Evolutionary conservation across 2,113 vertebrate species (phyloP).

Genomic region (Eptesicus fuscus): DNA sequence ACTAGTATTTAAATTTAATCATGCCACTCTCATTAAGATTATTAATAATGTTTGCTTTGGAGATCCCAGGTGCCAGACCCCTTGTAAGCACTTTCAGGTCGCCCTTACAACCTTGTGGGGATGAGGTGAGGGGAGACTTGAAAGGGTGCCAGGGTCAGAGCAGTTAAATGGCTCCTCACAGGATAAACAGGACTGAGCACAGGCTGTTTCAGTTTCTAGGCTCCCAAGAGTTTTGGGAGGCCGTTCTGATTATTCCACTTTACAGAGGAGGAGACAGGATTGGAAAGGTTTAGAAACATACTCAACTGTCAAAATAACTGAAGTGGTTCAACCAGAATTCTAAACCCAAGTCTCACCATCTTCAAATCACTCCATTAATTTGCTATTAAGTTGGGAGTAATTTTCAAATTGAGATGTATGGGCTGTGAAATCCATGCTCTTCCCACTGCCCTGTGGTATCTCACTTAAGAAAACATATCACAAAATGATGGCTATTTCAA

Average conservation of each 20-base stretch:
- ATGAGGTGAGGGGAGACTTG: background rate
- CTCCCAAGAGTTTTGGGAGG: background rate
- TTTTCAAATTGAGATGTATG: background rate
- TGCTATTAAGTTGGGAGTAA: background rate
- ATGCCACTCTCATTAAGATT: background rate
- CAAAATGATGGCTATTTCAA: background rate
- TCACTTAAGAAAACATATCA: background rate
- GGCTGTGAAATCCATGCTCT: background rate
- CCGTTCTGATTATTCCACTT: background rate
- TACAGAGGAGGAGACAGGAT: background rate
- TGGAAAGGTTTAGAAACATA: background rate
- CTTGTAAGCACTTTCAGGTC: background rate
- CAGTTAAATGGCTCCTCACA: background rate
- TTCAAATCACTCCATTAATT: background rate
- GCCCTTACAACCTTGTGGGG: background rate
- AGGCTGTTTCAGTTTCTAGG: background rate
- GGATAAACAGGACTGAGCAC: background rate
- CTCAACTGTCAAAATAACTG: background rate
- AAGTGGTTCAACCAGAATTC: background rate
- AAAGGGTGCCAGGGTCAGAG: background rate
- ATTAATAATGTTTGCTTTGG: background rate
- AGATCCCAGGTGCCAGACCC: background rate
- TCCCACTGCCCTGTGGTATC: background rate
- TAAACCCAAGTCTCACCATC: background rate
- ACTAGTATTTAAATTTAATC: background rate